Percentiles rank a stretch among this genome's conserved stretches.
These are phyloP conservation scores for Syngnathus floridae DNA, from an alignment of 2,113 vertebrate species.

Conservation along the genomic window DNA sequence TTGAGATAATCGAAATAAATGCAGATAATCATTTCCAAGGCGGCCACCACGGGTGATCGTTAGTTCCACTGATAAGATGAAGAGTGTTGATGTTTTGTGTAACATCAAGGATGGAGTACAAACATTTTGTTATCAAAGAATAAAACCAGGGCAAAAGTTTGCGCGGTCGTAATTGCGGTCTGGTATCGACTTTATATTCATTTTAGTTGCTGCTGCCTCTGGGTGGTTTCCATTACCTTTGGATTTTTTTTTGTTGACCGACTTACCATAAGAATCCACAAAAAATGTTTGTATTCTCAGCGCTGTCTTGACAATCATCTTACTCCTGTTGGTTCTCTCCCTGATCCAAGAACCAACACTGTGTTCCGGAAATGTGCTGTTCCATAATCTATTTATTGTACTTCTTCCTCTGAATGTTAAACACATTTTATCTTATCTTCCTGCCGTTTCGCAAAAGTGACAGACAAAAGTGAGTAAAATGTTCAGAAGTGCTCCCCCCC, in stretches of 20 bases:
- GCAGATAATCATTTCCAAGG: slow-evolving; percentile 50
- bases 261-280: background rate
- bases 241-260: background rate
- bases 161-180: slow-evolving; percentile 37
- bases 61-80: slow-evolving; percentile 57
- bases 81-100: slow-evolving; percentile 21
- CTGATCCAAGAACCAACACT: background rate
- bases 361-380: background rate
- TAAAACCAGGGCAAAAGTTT: slow-evolving; percentile 45
- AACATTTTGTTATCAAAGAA: slow-evolving; percentile 19
- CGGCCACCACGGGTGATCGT: slow-evolving; percentile 47
- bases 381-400: background rate
- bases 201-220: slow-evolving; percentile 34
- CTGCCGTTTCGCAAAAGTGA: slow-evolving; percentile 19
- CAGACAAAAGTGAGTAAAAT: slow-evolving; percentile 62
- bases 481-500: background rate
- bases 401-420: slow-evolving; percentile 1
- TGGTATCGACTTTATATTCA: slow-evolving; percentile 32
- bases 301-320: background rate
- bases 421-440: background rate
- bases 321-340: background rate
- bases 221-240: slow-evolving; percentile 39
- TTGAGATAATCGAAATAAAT: slow-evolving; percentile 63
- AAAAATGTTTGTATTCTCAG: no score
- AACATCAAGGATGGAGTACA: slow-evolving; percentile 3